Evolutionary conservation across 2,888 invertebrate species (phyloP).

Genomic region (Shargacucullia verbasci): DNA sequence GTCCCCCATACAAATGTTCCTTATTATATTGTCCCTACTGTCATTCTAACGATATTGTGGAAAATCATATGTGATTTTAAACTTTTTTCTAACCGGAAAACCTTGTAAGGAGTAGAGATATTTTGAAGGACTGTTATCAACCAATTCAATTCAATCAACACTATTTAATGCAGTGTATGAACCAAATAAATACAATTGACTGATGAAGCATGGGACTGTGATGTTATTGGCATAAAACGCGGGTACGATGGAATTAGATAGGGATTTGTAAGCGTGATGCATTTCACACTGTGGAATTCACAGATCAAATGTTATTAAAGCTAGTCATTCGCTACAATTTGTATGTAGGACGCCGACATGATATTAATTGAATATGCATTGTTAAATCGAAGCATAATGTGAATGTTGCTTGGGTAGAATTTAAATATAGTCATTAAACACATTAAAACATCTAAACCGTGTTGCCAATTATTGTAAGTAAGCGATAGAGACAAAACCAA

Average conservation of each 20-base stretch:
- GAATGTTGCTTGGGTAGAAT: conserved; percentile 30
- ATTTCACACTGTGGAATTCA: conserved; percentile 12
- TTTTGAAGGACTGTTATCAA: too few relatives aligned
- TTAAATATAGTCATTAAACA: conserved; percentile 19
- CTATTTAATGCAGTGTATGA: too few relatives aligned
- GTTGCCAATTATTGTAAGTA: conserved; percentile 38
- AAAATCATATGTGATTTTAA: too few relatives aligned
- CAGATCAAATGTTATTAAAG: conserved; percentile 59
- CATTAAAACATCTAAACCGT: conserved; percentile 16
- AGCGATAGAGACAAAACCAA: conserved; percentile 16
- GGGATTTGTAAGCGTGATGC: conserved; percentile 38
- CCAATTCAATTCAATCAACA: too few relatives aligned
- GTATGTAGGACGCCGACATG: conserved; percentile 31
- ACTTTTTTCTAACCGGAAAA: too few relatives aligned
- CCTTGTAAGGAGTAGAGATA: too few relatives aligned
- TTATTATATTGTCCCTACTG: too few relatives aligned
- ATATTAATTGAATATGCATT: conserved; percentile 49
- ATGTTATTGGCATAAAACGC: conserved; percentile 43
- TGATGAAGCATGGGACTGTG: conserved; percentile 51
- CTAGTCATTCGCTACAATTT: conserved; percentile 76
- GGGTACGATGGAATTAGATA: conserved; percentile 41
- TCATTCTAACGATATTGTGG: too few relatives aligned
- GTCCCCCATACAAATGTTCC: conserved; percentile 25
- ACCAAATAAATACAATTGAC: conserved; percentile 21
- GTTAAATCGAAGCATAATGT: conserved; percentile 18